Percentiles rank a stretch among this genome's conserved stretches.
These are phyloP conservation scores for Saccopteryx bilineata DNA, from an alignment of 2,113 vertebrate genomes.

Conservation along the genomic window DNA sequence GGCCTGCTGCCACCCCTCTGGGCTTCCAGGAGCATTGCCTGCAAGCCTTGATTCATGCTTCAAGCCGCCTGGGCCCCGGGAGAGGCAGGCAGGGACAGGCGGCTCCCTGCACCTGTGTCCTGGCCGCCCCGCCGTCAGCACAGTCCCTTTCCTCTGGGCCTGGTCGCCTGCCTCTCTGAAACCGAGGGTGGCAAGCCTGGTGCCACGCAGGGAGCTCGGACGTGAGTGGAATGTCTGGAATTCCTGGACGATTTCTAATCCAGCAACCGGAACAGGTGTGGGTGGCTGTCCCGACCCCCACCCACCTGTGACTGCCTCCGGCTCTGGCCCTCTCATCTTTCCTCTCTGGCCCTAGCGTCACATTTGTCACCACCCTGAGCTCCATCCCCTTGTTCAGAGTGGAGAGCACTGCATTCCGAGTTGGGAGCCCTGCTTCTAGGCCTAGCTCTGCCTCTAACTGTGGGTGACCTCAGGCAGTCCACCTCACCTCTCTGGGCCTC, in stretches of 20 bases:
- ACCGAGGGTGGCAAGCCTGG: neutral
- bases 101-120: neutral
- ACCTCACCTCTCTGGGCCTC: neutral
- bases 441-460: neutral
- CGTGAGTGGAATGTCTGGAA: constrained; percentile 30
- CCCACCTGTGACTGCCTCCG: neutral
- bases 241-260: constrained; percentile 48
- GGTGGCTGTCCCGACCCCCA: neutral
- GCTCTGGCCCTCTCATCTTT: neutral
- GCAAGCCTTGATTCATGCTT: neutral
- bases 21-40: neutral
- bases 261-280: constrained; percentile 44
- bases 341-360: neutral
- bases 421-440: neutral
- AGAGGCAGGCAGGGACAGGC: neutral
- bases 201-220: neutral
- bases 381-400: neutral
- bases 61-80: neutral
- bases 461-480: neutral
- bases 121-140: neutral
- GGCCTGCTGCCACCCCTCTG: neutral
- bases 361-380: neutral
- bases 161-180: neutral
- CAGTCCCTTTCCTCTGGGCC: neutral
- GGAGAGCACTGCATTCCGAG: neutral